phyloP scores from a whole-genome alignment of 2,113 vertebrate species.

The Pithys albifrons region DNA sequence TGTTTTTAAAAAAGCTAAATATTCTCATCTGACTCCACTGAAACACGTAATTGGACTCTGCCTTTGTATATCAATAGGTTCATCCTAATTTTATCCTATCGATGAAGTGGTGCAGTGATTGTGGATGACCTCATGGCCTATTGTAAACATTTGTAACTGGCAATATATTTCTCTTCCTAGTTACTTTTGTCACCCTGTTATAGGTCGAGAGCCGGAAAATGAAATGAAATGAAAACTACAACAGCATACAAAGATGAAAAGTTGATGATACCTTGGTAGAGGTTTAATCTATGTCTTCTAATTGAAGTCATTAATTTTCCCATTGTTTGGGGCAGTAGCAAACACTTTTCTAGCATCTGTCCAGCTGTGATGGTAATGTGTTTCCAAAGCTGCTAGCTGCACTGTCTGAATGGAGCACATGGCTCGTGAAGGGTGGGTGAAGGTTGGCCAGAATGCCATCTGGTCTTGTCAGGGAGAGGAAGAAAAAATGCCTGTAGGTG shows the following conservation, averaged over 20 bases:
- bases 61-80: not conserved
- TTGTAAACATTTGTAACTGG: not conserved
- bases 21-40: not conserved
- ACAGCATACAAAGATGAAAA: not conserved
- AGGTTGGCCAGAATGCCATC: constrained; percentile 14
- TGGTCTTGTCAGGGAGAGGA: not conserved
- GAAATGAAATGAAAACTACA: not conserved
- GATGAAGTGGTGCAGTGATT: not conserved
- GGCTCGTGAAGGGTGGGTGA: not conserved
- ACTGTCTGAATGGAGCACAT: not conserved
- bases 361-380: not conserved
- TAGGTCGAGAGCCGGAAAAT: not conserved
- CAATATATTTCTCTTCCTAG: not conserved
- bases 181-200: not conserved
- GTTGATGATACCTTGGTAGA: not conserved
- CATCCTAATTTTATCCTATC: not conserved
- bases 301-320: not conserved
- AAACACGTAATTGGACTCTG: not conserved
- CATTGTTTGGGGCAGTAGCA: not conserved
- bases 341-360: not conserved
- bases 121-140: not conserved
- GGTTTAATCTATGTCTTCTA: not conserved
- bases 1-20: not conserved
- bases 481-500: not conserved
- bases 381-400: not conserved